Conservation (phyloP, 2,888 invertebrate genomes). For the Merodon equestris region DNA sequence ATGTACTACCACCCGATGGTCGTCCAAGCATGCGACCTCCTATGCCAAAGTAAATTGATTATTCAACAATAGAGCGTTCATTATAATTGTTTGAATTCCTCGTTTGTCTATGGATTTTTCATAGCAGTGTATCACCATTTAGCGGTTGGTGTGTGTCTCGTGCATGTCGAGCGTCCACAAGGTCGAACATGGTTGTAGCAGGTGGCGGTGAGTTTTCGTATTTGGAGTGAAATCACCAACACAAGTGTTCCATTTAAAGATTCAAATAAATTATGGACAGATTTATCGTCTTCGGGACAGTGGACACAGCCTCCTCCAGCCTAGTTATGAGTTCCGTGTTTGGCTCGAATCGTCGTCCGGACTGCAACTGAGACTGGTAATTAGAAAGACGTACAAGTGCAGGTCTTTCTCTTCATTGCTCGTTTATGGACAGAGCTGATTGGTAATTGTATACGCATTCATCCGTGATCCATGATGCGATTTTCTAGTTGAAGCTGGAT, state of each 20-base stretch:
- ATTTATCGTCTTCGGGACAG: background rate
- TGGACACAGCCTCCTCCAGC: conserved; percentile 24
- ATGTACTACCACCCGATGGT: too few species aligned
- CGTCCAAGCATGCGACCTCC: too few species aligned
- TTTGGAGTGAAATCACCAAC: too few species aligned
- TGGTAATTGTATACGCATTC: conserved; percentile 34
- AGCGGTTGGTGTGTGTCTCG: too few species aligned
- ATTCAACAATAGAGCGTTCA: too few species aligned
- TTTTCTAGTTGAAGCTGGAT: conserved; percentile 58
- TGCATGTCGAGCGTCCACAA: too few species aligned
- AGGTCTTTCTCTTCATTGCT: conserved; percentile 29
- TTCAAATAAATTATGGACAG: conserved; percentile 15
- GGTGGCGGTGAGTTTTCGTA: too few species aligned
- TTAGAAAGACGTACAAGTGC: conserved; percentile 32
- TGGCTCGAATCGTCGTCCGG: conserved; percentile 15
- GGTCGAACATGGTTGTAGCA: too few species aligned
- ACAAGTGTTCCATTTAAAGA: conserved; percentile 22
- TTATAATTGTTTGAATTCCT: too few species aligned
- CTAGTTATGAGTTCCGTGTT: conserved; percentile 56
- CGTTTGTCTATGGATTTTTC: too few species aligned
- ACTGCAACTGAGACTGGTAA: conserved; percentile 18
- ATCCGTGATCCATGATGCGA: conserved; percentile 60
- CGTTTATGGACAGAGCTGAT: conserved; percentile 50
- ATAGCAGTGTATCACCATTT: too few species aligned
- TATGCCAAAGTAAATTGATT: too few species aligned